These are phyloP conservation scores for Apodemus speciosus DNA, from an alignment of 2,113 vertebrate species.

Conservation along the genomic window DNA sequence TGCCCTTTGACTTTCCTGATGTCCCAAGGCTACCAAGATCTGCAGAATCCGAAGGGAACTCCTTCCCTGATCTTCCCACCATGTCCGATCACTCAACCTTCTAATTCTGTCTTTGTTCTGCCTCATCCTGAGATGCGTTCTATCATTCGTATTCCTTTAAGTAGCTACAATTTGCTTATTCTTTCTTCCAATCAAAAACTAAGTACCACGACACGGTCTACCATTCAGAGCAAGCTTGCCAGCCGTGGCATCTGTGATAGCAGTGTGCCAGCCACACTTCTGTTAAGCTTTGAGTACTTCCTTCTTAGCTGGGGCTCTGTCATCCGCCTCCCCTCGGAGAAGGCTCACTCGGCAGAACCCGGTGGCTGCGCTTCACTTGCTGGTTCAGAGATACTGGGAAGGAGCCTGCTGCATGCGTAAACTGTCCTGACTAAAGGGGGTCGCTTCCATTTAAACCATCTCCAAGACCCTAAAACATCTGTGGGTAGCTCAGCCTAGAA, in stretches of 20 bases:
- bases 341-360: neutral
- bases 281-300: neutral
- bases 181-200: neutral
- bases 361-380: neutral
- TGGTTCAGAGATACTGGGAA: neutral
- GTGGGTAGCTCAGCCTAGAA: neutral
- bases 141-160: neutral
- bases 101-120: constrained; percentile 5
- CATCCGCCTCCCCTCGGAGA: neutral
- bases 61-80: neutral
- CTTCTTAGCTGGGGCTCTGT: neutral
- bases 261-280: neutral
- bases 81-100: neutral
- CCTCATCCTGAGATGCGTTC: neutral
- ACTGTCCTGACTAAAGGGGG: neutral
- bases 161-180: neutral
- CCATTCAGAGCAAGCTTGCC: neutral
- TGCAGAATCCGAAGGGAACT: neutral
- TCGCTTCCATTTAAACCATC: constrained; percentile 35
- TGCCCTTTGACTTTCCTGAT: neutral
- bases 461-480: neutral
- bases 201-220: neutral
- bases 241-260: neutral
- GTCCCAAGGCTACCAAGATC: neutral
- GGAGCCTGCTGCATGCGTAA: neutral